Conservation (phyloP, 1,140 invertebrate genomes). For the Globodera ellingtonae region DNA sequence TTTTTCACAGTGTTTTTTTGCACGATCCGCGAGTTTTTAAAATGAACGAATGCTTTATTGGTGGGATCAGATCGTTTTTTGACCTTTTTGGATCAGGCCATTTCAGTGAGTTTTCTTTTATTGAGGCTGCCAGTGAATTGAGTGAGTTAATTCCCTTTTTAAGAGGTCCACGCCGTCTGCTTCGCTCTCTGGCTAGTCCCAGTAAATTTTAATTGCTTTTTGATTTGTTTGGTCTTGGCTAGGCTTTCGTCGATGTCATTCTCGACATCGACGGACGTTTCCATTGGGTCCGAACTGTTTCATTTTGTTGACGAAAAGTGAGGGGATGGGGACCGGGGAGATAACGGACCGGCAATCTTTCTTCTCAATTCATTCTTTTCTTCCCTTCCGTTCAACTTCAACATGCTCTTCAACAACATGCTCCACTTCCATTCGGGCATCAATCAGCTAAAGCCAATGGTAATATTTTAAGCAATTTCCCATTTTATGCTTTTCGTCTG, state of each 20-base stretch:
- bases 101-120: slow-evolving; percentile 19
- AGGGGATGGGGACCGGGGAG: too few relatives aligned
- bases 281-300: too few relatives aligned
- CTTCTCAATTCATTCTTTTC: not conserved
- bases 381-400: slow-evolving; percentile 48
- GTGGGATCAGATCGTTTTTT: not conserved
- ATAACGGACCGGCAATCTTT: too few relatives aligned
- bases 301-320: too few relatives aligned
- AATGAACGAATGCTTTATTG: not conserved
- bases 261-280: too few relatives aligned
- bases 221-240: not conserved
- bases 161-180: slow-evolving; percentile 49
- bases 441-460: slow-evolving; percentile 12
- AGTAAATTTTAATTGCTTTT: not conserved
- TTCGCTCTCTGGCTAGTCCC: slow-evolving; percentile 52
- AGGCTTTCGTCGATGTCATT: too few relatives aligned
- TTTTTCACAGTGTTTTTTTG: not conserved
- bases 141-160: slow-evolving; percentile 20
- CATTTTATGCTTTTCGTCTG: too few relatives aligned
- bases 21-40: not conserved
- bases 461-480: not conserved
- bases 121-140: too few relatives aligned
- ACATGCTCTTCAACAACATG: slow-evolving; percentile 54
- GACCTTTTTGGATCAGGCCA: not conserved
- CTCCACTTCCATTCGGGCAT: slow-evolving; percentile 48